Conservation (phyloP, 1,140 invertebrate species). For the Drosophila ficusphila region DNA sequence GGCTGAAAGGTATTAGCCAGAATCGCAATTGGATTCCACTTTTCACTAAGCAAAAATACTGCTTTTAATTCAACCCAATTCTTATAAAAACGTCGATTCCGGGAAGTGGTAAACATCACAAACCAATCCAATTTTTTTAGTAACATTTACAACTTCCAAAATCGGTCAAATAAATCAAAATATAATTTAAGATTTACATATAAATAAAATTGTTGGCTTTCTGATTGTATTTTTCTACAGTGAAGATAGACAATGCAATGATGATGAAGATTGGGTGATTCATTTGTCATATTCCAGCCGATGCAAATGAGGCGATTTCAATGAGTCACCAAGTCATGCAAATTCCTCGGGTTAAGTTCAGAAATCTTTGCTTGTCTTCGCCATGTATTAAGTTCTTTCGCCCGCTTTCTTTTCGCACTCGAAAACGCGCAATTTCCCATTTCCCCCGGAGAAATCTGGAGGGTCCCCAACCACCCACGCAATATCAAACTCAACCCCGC, state of each 20-base stretch:
- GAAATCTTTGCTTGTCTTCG: conserved; percentile 2
- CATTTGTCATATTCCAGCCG: conserved; percentile 8
- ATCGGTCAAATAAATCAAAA: background rate
- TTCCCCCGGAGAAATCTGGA: conserved; percentile 26
- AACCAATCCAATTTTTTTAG: too few relatives aligned
- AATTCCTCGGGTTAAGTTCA: conserved; percentile 4
- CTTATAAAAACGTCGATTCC: too few relatives aligned
- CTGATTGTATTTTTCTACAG: background rate
- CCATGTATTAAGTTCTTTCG: conserved; percentile 15
- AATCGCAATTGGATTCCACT: background rate
- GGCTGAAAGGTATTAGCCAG: conserved; percentile 1
- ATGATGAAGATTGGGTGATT: conserved; percentile 7
- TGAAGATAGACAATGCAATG: background rate
- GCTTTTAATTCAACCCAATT: background rate
- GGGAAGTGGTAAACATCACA: too few relatives aligned
- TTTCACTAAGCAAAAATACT: background rate
- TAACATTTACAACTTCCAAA: too few relatives aligned
- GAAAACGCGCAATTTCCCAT: conserved; percentile 45
- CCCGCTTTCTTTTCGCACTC: conserved; percentile 5
- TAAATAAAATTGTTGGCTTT: too few relatives aligned
- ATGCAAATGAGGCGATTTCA: conserved; percentile 8
- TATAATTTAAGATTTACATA: background rate
- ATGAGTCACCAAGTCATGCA: conserved; percentile 13
- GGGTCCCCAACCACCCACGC: background rate
- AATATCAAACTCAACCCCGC: conserved; percentile 16